phyloP scores from a whole-genome alignment of 2,888 invertebrate genomes.

The Nomada ferruginata region DNA sequence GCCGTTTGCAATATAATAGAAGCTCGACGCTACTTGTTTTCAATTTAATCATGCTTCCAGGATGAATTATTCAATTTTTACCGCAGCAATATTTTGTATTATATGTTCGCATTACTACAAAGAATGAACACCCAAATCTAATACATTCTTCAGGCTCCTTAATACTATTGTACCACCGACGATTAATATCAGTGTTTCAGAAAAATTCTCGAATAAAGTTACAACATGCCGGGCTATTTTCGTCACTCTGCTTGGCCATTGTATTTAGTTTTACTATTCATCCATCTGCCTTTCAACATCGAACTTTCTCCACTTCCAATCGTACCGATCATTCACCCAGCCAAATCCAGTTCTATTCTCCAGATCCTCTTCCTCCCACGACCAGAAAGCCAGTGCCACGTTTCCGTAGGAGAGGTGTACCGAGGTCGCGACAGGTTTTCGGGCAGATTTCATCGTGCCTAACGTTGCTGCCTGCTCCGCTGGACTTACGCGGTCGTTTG shows the following conservation, averaged over 20 bases:
- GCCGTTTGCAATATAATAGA: background rate
- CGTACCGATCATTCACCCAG: background rate
- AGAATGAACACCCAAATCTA: background rate
- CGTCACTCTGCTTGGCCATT: too few relatives aligned
- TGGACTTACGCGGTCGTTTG: conserved; percentile 70
- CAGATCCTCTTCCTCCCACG: background rate
- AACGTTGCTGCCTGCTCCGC: conserved; percentile 50
- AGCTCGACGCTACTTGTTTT: background rate
- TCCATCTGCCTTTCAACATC: background rate
- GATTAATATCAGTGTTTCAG: too few relatives aligned
- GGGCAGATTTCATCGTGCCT: conserved; percentile 58
- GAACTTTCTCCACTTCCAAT: conserved; percentile 1
- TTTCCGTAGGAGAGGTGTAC: background rate
- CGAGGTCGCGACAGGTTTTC: conserved; percentile 46
- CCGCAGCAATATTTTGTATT: background rate
- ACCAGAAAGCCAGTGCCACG: background rate
- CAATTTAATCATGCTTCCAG: background rate
- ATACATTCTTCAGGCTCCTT: too few relatives aligned
- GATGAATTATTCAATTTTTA: background rate
- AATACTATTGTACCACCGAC: too few relatives aligned
- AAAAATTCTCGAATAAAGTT: background rate
- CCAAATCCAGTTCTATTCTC: background rate
- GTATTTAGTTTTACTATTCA: background rate
- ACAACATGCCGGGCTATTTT: too few relatives aligned
- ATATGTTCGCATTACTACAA: background rate